Evolutionary conservation across 2,888 invertebrate genomes (phyloP), one percentile per base, ranked within the genome.

Genomic region (Artemia sinica): DNA sequence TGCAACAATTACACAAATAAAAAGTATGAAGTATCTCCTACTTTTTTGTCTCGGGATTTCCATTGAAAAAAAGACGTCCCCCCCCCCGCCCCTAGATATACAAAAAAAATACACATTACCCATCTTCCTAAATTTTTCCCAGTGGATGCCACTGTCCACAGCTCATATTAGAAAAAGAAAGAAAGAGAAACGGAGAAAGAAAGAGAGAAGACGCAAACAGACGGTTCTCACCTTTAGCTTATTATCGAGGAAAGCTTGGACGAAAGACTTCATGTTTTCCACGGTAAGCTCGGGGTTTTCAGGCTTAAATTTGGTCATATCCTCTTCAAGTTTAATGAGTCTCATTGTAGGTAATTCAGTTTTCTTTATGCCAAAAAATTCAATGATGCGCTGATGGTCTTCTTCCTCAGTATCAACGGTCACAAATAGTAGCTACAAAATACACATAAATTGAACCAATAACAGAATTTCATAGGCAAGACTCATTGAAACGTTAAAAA

Each of bases 291-390:
- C 89, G 71, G 85, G 78, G 72, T 81, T 84, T 68, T 85, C 83
- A 49, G 97, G 97, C 80, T 96, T 97, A 84, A 88, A 98, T 79
- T 96, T 96, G 77, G 89, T 87, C 94, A 96, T 95, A 78, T 95
- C 94, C 75, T 96, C 93, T 79, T 94, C 94, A 72, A 98, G 82
- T 73, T 88, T 88, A 78, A 98, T 97, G 73, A 98, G 83, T 74
- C 96, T 86, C 76, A 92, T 88, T 2, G 88, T 85, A 10, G 93
- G 93, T 13, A 89, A 85, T 77, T 92, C 92, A n/a, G 89, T 89
- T 79, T 90, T 89, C 81, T 88, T 90, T 85, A 97, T 87, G 75
- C 96, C 97, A 80, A 99, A 99, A 90, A 96, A 99, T 81, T 99
- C 98, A 78, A 98, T 82, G 78, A 99, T 97, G 76, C 97, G 85